Evolutionary conservation across 2,888 invertebrate species (phyloP).

Genomic region (Phyllotreta cruciferae): DNA sequence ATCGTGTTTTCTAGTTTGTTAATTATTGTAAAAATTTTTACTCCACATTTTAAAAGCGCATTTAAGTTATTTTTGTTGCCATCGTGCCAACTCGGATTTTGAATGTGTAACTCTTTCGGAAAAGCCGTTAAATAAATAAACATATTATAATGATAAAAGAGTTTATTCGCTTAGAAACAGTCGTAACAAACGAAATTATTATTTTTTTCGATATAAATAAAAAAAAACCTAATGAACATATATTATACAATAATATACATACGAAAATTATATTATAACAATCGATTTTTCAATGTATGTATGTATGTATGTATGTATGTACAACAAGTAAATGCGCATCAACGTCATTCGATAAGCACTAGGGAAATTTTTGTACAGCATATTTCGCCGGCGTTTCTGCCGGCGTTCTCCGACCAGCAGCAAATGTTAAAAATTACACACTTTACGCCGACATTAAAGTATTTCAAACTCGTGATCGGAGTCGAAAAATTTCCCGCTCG

Average conservation of each 20-base stretch:
- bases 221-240: constrained; percentile 30
- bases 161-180: constrained; percentile 28
- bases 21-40: too few species aligned
- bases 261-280: constrained; percentile 30
- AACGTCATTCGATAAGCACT: constrained; percentile 30
- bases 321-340: constrained; percentile 36
- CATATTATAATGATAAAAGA: constrained; percentile 28
- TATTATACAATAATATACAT: constrained; percentile 25
- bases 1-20: too few species aligned
- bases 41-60: too few species aligned
- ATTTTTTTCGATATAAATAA: constrained; percentile 27
- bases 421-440: background rate
- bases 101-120: constrained; percentile 41
- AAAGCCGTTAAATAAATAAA: constrained; percentile 61
- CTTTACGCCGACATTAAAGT: constrained; percentile 61
- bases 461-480: constrained; percentile 87
- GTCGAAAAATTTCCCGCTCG: constrained; percentile 68
- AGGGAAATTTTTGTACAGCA: constrained; percentile 2
- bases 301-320: too few species aligned
- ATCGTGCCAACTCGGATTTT: constrained; percentile 6
- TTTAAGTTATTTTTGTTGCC: too few species aligned
- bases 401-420: background rate
- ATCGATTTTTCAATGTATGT: constrained; percentile 13
- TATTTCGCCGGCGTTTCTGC: background rate
- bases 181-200: constrained; percentile 24